These are phyloP conservation scores for Phocoena phocoena DNA, from an alignment of 2,113 vertebrate genomes.

Conservation along the genomic window DNA sequence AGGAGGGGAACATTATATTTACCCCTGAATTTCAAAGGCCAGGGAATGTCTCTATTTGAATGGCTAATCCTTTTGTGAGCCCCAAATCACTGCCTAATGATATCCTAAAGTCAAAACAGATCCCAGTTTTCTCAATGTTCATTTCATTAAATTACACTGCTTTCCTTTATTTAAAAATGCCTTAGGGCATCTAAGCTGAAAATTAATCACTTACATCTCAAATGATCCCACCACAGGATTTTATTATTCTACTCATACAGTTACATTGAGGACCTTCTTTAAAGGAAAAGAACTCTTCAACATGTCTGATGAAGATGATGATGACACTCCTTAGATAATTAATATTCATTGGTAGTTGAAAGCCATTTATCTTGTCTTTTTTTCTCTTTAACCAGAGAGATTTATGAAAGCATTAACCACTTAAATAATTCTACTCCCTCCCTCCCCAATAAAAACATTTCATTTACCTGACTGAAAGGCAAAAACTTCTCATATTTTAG, in stretches of 20 bases:
- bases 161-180: constrained; percentile 24
- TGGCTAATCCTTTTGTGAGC: background rate
- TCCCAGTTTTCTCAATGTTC: background rate
- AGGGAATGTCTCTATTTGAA: background rate
- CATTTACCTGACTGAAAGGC: background rate
- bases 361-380: background rate
- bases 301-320: background rate
- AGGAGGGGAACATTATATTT: background rate
- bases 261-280: background rate
- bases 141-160: background rate
- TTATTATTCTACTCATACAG: background rate
- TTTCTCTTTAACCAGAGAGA: background rate
- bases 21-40: background rate
- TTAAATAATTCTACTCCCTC: background rate
- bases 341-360: background rate
- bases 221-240: background rate
- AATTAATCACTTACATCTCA: background rate
- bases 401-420: background rate
- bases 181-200: background rate
- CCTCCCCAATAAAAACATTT: background rate
- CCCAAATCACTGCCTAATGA: background rate
- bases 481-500: background rate
- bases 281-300: background rate
- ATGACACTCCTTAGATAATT: background rate
- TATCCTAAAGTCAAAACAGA: background rate